A percentile compares a stretch with the other conserved stretches of the same genome.
Evolutionary conservation across 2,797 vertebrate species (phyloP).

Genomic region (Moxostoma hubbsi): DNA sequence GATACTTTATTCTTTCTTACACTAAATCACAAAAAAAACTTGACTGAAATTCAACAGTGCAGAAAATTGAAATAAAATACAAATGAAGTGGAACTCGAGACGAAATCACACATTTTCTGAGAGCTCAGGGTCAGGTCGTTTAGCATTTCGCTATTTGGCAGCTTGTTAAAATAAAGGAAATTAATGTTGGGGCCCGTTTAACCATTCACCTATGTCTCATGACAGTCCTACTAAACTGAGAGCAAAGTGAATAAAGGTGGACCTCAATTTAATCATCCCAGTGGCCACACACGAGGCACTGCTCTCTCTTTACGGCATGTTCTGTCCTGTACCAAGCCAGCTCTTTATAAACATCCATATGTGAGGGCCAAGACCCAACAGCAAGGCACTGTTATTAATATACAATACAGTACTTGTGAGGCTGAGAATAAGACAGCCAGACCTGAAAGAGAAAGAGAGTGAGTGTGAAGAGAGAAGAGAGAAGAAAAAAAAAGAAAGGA

Average conservation of each 20-base stretch:
- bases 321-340: conserved; percentile 50
- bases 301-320: conserved; percentile 45
- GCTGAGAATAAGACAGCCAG: conserved; percentile 34
- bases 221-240: conserved; percentile 47
- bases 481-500: conserved; percentile 20
- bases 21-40: conserved; percentile 2
- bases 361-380: conserved; percentile 54
- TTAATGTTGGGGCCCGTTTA: conserved; percentile 35
- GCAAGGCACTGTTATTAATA: conserved; percentile 55
- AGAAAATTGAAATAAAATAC: conserved; percentile 34
- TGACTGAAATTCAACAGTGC: conserved; percentile 12
- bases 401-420: conserved; percentile 52
- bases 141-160: conserved; percentile 31
- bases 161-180: conserved; percentile 46
- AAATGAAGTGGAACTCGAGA: conserved; percentile 39
- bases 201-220: conserved; percentile 42
- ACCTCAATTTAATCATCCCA: conserved; percentile 56
- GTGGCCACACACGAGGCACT: conserved; percentile 57
- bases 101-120: conserved; percentile 20
- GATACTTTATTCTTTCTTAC: background rate
- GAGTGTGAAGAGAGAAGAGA: conserved; percentile 14
- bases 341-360: conserved; percentile 62
- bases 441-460: conserved; percentile 16
- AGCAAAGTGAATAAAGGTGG: conserved; percentile 46
- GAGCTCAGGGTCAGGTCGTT: conserved; percentile 36